Evolutionary conservation across 2,113 vertebrate genomes (phyloP), one percentile per base, ranked within the genome.

Genomic region (Neomonachus schauinslandi): DNA sequence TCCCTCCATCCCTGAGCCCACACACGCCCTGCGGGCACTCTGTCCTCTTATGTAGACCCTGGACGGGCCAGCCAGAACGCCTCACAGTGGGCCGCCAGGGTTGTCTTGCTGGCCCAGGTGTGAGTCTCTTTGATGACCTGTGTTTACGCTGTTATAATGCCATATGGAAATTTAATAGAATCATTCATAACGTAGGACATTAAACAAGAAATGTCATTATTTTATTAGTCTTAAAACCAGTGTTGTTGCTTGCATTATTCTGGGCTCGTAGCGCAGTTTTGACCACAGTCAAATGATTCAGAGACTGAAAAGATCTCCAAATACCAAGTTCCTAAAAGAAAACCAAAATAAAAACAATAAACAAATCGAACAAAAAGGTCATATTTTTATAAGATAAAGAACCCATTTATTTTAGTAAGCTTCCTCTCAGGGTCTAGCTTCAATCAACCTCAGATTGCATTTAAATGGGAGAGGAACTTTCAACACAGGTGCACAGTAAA

Each of bases 11-110:
- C 5, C 9, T 5, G 51, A 31, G 31, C 5, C 36, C 11, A 0
- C 65, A 4, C 5, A 24, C 0, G 0, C 15, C 81, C 33, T 2
- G 0, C 5, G 81, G 53, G 53, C 16, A 5, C 16, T 14, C 1
- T 5, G 0, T 26, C 39, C 22, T 26, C 13, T 33, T 1, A 6
- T 10, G 14, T 9, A 14, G 82, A 24, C 16, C 11, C 63, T 1
- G 19, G 49, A 6, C 7, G 12, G 39, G 4, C 16, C 2, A 7
- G 24, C 65, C 36, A 5, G 88, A 67, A 2, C 16, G 24, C 12
- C 0, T 31, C 36, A n/a, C 8, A 9, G 1, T 10, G 13, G 21
- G 4, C 13, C 31, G 0, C 19, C 7, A 2, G 28, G 2, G 15
- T 39, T 15, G 59, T 65, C 42, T 59, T 42, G 14, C 49, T 4